Evolutionary conservation across 2,797 vertebrate species (phyloP).

Genomic region (Hypotaenidia okinawae): DNA sequence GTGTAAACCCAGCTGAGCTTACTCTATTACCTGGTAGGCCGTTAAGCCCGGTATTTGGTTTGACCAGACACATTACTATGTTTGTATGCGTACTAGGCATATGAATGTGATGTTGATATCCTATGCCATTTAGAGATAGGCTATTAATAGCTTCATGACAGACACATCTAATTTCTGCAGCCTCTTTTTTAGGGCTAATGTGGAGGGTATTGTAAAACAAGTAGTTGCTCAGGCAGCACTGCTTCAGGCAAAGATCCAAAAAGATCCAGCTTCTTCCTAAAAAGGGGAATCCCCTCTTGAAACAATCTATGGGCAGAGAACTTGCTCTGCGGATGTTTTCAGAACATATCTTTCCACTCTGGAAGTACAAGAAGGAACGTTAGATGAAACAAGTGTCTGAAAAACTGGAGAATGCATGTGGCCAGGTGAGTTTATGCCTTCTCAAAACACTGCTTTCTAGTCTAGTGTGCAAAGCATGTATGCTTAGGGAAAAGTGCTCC

Average conservation of each 20-base stretch:
- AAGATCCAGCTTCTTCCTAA: neutral
- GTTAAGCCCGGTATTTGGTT: neutral
- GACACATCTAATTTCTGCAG: neutral
- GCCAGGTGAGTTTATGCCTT: neutral
- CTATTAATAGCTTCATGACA: neutral
- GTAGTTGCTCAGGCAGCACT: neutral
- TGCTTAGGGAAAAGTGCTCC: neutral
- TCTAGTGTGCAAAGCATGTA: neutral
- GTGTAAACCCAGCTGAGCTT: neutral
- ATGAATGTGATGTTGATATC: neutral
- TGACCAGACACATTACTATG: neutral
- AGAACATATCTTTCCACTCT: neutral
- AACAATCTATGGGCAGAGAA: neutral
- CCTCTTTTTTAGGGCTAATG: neutral
- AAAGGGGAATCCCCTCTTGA: neutral
- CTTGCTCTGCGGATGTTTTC: neutral
- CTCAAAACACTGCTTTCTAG: neutral
- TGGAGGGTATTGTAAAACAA: neutral
- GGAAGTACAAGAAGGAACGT: neutral
- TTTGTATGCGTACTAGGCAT: neutral
- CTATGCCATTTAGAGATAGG: neutral
- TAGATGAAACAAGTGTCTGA: neutral
- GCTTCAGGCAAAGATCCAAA: neutral
- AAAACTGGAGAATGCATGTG: neutral
- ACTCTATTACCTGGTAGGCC: neutral